Evolutionary conservation across 2,888 invertebrate genomes (phyloP).

Genomic region (Hypomecis punctinalis): DNA sequence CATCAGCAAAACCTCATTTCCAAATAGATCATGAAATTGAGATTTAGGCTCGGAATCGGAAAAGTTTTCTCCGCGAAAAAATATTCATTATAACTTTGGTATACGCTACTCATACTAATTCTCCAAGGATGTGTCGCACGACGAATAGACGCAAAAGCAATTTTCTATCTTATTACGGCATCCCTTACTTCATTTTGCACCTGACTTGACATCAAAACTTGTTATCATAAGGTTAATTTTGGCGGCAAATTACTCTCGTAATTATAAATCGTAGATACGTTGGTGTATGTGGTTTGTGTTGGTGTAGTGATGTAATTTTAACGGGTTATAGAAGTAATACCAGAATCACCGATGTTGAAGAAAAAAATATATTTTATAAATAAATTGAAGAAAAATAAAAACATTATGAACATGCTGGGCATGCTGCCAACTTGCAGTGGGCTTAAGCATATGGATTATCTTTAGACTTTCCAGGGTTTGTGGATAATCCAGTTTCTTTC

Average conservation of each 20-base stretch:
- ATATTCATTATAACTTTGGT: conserved; percentile 61
- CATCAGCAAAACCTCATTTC: conserved; percentile 17
- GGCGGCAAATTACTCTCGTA: conserved; percentile 25
- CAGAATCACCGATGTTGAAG: too few relatives aligned
- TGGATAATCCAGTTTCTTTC: too few relatives aligned
- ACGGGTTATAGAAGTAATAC: too few relatives aligned
- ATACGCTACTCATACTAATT: conserved; percentile 44
- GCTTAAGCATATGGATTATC: too few relatives aligned
- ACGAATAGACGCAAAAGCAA: conserved; percentile 44
- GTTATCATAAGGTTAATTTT: conserved; percentile 34
- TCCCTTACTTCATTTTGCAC: conserved; percentile 46
- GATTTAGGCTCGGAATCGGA: conserved; percentile 52
- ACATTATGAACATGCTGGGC: too few relatives aligned
- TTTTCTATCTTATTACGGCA: conserved; percentile 45
- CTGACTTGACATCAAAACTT: conserved; percentile 45
- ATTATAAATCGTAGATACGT: conserved; percentile 13
- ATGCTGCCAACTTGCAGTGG: too few relatives aligned
- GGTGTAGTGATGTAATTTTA: not conserved
- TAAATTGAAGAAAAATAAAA: too few relatives aligned
- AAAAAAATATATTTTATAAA: too few relatives aligned
- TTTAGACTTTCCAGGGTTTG: too few relatives aligned
- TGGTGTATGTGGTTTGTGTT: not conserved
- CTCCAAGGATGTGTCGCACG: conserved; percentile 40
- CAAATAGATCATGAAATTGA: conserved; percentile 47
- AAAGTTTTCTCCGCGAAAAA: conserved; percentile 58